These are phyloP conservation scores for Clarias magur DNA, from an alignment of 2,113 vertebrate genomes.

Conservation along the genomic window DNA sequence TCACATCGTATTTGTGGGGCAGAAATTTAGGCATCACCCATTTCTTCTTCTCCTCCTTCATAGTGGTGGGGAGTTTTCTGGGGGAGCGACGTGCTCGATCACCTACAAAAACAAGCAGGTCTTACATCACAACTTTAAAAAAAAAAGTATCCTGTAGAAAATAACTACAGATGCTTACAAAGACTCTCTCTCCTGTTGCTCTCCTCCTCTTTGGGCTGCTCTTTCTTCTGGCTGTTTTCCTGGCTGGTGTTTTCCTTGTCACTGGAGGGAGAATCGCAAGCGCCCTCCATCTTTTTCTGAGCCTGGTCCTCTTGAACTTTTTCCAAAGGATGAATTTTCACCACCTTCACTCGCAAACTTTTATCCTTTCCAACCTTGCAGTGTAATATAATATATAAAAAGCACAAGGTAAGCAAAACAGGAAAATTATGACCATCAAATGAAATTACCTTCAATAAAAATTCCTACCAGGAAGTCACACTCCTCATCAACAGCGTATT, in stretches of 20 bases:
- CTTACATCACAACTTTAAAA: neutral
- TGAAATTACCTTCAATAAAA: neutral
- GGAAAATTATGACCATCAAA: neutral
- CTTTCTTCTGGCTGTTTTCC: constrained; percentile 87
- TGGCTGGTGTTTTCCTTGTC: constrained; percentile 96
- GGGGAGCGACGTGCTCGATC: constrained; percentile 93
- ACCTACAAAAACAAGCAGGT: constrained; percentile 66
- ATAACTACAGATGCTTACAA: constrained; percentile 73
- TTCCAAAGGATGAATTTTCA: constrained; percentile 89
- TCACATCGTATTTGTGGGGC: constrained; percentile 95
- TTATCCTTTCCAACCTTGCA: constrained; percentile 89
- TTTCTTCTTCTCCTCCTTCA: constrained; percentile 93
- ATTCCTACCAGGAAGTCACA: constrained; percentile 92
- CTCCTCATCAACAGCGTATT: constrained; percentile 92
- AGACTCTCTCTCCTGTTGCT: constrained; percentile 82
- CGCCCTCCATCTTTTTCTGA: constrained; percentile 88
- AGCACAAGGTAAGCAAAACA: neutral
- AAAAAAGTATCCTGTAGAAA: neutral
- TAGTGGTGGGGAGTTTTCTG: constrained; percentile 87
- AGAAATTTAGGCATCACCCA: constrained; percentile 97
- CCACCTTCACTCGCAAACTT: constrained; percentile 82
- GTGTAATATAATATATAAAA: neutral
- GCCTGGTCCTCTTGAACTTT: constrained; percentile 76
- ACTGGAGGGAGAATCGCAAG: constrained; percentile 95
- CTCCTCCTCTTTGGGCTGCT: constrained; percentile 83